These are phyloP conservation scores for Drosophila truncata DNA, from an alignment of 1,140 invertebrate species.

Conservation along the genomic window DNA sequence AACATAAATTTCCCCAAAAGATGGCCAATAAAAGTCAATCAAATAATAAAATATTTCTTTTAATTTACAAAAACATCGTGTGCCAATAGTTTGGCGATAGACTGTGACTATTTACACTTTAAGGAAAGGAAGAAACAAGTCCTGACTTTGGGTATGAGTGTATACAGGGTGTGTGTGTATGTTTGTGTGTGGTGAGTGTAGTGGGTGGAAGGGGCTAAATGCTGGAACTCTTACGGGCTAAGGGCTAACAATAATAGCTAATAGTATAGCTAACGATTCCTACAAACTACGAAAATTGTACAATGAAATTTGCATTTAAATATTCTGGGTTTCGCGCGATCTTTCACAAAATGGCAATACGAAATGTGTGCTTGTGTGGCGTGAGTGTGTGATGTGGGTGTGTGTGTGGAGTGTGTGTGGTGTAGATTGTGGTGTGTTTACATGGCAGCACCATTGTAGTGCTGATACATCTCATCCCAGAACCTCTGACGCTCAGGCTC, in stretches of 20 bases:
- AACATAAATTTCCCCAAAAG: too few relatives aligned
- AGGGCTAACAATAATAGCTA: slow-evolving; percentile 57
- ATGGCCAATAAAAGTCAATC: background rate
- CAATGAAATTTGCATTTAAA: slow-evolving; percentile 79
- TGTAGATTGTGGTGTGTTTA: slow-evolving; percentile 23
- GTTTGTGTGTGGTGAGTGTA: slow-evolving; percentile 28
- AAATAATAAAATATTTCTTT: slow-evolving; percentile 34
- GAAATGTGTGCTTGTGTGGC: slow-evolving; percentile 44
- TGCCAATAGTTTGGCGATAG: slow-evolving; percentile 20
- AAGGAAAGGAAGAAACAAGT: slow-evolving; percentile 72
- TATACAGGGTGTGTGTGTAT: slow-evolving; percentile 19
- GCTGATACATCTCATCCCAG: slow-evolving; percentile 88
- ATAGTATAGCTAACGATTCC: slow-evolving; percentile 49
- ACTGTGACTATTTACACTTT: slow-evolving; percentile 76
- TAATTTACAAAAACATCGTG: slow-evolving; percentile 46
- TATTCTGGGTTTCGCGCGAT: slow-evolving; percentile 72
- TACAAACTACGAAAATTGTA: slow-evolving; percentile 74
- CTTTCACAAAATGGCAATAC: slow-evolving; percentile 74
- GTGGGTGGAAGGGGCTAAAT: slow-evolving; percentile 49
- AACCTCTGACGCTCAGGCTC: slow-evolving; percentile 86
- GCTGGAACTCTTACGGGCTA: slow-evolving; percentile 70
- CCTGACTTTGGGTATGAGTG: slow-evolving; percentile 45
- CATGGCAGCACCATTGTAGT: slow-evolving; percentile 85
- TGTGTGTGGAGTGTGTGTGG: slow-evolving; percentile 26
- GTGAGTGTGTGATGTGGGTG: slow-evolving; percentile 16